Conservation (phyloP, 2,888 invertebrate species). For the Brachypalpus laphriformis region DNA sequence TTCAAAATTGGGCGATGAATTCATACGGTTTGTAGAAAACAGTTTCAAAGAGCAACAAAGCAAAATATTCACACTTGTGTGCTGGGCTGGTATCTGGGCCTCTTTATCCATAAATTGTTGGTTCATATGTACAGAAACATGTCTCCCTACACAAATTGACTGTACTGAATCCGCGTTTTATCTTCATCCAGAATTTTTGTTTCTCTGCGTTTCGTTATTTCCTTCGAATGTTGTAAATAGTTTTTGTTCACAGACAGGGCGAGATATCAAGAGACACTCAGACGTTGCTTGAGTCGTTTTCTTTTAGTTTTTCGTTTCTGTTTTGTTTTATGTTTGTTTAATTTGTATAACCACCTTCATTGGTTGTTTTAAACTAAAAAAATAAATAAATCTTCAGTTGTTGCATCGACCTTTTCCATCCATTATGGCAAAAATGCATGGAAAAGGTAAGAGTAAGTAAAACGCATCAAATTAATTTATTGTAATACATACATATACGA, state of each 20-base stretch:
- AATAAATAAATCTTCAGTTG: slow-evolving; percentile 61
- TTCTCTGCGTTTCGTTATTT: slow-evolving; percentile 39
- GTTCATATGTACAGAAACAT: no score
- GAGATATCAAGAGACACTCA: slow-evolving; percentile 7
- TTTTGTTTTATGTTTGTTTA: slow-evolving; percentile 64
- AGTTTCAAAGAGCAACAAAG: slow-evolving; percentile 53
- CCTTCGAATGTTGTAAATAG: slow-evolving; percentile 66
- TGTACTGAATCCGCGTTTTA: slow-evolving; percentile 55
- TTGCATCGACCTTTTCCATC: slow-evolving; percentile 74
- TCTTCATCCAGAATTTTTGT: slow-evolving; percentile 44
- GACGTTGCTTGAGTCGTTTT: slow-evolving; percentile 49
- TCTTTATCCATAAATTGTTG: slow-evolving; percentile 50
- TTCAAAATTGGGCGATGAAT: slow-evolving; percentile 72
- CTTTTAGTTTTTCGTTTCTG: slow-evolving; percentile 6
- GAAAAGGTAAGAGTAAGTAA: slow-evolving; percentile 84
- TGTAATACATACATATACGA: not conserved
- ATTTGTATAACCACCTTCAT: slow-evolving; percentile 51
- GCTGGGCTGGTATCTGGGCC: slow-evolving; percentile 70
- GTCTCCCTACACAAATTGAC: slow-evolving; percentile 26
- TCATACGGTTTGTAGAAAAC: slow-evolving; percentile 73
- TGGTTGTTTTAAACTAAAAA: slow-evolving; percentile 58
- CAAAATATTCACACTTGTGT: slow-evolving; percentile 59
- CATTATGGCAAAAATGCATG: slow-evolving; percentile 83
- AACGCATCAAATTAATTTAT: slow-evolving; percentile 55
- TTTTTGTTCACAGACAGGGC: slow-evolving; percentile 35